phyloP scores from a whole-genome alignment of 2,113 vertebrate species.

The Boulengeromyrus knoepffleri region DNA sequence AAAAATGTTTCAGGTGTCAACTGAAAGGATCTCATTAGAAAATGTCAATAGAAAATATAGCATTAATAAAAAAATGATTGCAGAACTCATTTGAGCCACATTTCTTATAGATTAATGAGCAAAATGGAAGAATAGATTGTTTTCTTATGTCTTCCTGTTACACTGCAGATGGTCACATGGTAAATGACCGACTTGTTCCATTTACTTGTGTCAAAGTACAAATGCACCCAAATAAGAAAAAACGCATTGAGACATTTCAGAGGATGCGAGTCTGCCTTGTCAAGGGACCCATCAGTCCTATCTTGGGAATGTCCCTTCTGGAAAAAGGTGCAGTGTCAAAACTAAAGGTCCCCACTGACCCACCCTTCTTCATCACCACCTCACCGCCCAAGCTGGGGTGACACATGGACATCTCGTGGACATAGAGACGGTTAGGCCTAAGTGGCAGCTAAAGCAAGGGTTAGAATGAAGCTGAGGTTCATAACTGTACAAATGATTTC shows the following conservation, averaged over 20 bases:
- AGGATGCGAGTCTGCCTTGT: background rate
- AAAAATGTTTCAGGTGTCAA: background rate
- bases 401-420: background rate
- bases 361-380: background rate
- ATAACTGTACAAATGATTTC: background rate
- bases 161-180: background rate
- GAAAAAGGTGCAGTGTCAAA: background rate
- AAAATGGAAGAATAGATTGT: background rate
- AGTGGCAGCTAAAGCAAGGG: background rate
- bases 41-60: background rate
- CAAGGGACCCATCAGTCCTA: background rate
- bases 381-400: no score
- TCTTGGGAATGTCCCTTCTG: background rate
- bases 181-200: background rate
- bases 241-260: background rate
- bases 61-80: background rate
- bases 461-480: background rate
- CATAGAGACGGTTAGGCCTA: background rate
- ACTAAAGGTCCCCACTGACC: no score
- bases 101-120: background rate
- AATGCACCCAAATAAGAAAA: background rate
- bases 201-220: background rate
- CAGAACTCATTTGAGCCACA: background rate
- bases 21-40: background rate
- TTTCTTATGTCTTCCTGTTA: background rate